phyloP scores from a whole-genome alignment of 2,888 invertebrate species.

The Anthoptus insignis region DNA sequence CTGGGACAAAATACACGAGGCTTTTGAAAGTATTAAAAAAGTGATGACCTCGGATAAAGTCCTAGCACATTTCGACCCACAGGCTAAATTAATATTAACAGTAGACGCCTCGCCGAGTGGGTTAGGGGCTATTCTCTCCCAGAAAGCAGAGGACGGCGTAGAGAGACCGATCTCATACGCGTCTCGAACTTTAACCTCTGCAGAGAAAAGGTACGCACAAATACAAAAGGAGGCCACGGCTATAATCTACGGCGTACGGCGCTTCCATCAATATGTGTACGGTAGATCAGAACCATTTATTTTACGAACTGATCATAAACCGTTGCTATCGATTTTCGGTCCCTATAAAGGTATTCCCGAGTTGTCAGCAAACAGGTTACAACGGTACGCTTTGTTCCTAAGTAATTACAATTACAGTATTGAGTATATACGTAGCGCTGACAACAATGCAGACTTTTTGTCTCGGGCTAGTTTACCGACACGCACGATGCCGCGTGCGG shows the following conservation, averaged over 20 bases:
- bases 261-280: conserved; percentile 47
- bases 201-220: conserved; percentile 22
- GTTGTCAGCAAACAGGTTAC: conserved; percentile 50
- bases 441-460: conserved; percentile 10
- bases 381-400: conserved; percentile 52
- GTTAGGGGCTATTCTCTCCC: conserved; percentile 18
- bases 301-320: conserved; percentile 49
- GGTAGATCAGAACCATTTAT: conserved; percentile 26
- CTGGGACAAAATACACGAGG: conserved; percentile 27
- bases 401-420: conserved; percentile 48
- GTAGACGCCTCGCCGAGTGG: conserved; percentile 18
- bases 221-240: conserved; percentile 45
- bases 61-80: conserved; percentile 1
- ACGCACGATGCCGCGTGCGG: not conserved
- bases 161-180: conserved; percentile 46
- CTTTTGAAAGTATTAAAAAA: conserved; percentile 30
- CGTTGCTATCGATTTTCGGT: conserved; percentile 49
- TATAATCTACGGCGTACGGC: conserved; percentile 40
- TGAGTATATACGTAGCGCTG: conserved; percentile 11
- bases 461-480: not conserved
- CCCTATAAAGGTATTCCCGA: conserved; percentile 7
- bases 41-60: conserved; percentile 13
- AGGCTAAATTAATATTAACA: conserved; percentile 11
- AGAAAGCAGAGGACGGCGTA: not conserved
- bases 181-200: conserved; percentile 43